These are phyloP conservation scores for Myiopsitta monachus DNA, from an alignment of 2,113 vertebrate species.

Conservation along the genomic window DNA sequence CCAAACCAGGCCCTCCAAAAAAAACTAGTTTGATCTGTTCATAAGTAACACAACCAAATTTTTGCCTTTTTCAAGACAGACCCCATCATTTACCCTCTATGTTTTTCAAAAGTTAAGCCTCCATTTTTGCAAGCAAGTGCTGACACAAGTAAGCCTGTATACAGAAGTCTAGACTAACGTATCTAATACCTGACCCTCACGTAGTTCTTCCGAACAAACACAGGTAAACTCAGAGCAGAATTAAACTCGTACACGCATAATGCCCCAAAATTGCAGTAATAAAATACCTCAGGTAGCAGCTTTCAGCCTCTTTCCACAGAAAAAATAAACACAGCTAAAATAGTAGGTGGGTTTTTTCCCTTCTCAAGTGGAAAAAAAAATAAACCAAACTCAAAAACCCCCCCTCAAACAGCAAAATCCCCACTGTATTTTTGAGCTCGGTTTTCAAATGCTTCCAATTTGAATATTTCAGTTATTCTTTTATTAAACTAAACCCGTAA, in stretches of 20 bases:
- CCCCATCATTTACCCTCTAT: background rate
- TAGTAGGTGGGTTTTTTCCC: background rate
- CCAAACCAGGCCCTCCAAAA: background rate
- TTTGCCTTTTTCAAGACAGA: background rate
- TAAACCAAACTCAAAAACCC: background rate
- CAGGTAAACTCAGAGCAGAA: background rate
- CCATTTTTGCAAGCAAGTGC: background rate
- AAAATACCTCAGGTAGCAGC: background rate
- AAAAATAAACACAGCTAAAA: background rate
- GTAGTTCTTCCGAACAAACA: background rate
- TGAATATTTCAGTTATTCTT: background rate
- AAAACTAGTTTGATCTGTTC: background rate
- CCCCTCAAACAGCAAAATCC: background rate
- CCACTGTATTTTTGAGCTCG: background rate
- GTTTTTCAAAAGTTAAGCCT: background rate
- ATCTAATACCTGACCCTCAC: background rate
- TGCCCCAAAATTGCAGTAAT: background rate
- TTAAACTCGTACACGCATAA: background rate
- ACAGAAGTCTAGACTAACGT: background rate
- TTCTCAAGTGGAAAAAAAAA: background rate
- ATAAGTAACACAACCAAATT: background rate
- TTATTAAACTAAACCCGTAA: background rate
- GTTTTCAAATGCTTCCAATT: background rate
- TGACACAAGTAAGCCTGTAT: background rate
- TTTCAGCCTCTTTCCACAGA: background rate